A percentile compares a stretch with the other conserved stretches of the same genome.
These are phyloP conservation scores for Lamproptera curius DNA, from an alignment of 2,888 invertebrate species.

Conservation along the genomic window DNA sequence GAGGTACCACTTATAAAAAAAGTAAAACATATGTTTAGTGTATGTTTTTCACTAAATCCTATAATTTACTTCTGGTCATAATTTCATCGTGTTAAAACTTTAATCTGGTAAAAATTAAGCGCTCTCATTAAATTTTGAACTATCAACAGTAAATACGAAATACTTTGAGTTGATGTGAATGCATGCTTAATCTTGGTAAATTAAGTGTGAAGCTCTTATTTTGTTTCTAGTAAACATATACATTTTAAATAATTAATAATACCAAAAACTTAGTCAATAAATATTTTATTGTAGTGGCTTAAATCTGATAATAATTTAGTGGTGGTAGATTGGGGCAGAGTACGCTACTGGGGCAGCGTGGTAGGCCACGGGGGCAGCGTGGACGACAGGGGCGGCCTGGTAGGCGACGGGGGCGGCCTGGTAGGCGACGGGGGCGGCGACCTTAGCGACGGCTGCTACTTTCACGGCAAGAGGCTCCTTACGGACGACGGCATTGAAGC, in stretches of 20 bases:
- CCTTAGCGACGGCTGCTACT: conserved; percentile 27
- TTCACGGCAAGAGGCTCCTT: conserved; percentile 42
- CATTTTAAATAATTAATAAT: neutral
- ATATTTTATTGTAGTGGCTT: conserved; percentile 1
- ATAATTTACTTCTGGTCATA: too few relatives aligned
- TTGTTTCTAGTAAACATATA: too few relatives aligned
- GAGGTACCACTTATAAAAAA: too few relatives aligned
- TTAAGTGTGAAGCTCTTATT: too few relatives aligned
- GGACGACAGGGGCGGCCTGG: conserved; percentile 32
- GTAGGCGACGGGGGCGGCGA: conserved; percentile 31
- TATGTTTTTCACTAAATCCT: too few relatives aligned
- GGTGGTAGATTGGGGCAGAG: conserved; percentile 2
- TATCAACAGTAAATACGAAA: too few relatives aligned
- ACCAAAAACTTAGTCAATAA: neutral
- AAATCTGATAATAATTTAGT: conserved; percentile 32
- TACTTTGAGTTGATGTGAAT: too few relatives aligned
- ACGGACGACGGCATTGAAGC: conserved; percentile 58
- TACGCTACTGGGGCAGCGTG: conserved; percentile 33
- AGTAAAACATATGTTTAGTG: too few relatives aligned
- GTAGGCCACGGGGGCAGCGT: conserved; percentile 16
- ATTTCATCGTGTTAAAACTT: too few relatives aligned
- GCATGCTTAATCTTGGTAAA: too few relatives aligned
- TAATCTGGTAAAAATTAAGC: too few relatives aligned
- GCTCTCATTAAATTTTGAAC: too few relatives aligned
- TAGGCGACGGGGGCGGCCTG: conserved; percentile 37